Evolutionary conservation across 2,797 vertebrate species (phyloP).

Genomic region (Malurus splendens): DNA sequence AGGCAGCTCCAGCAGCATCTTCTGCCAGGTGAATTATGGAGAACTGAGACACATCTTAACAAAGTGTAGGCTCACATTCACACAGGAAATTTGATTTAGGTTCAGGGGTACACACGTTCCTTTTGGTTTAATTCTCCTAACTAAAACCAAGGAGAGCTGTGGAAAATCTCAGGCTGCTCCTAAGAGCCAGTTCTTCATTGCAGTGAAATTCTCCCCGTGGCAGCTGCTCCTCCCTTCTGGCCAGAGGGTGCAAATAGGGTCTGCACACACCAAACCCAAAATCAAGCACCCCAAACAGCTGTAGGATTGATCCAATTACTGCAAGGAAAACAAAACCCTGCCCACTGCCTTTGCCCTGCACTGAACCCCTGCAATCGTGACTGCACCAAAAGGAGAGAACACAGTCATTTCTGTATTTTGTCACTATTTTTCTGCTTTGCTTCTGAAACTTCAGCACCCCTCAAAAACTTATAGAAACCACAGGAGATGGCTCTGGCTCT

Average conservation of each 20-base stretch:
- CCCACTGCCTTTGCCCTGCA: background rate
- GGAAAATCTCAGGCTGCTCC: background rate
- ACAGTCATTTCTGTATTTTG: background rate
- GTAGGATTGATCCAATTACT: background rate
- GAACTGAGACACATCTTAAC: background rate
- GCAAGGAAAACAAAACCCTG: background rate
- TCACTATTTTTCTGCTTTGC: background rate
- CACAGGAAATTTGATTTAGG: background rate
- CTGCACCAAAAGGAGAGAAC: background rate
- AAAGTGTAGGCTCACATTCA: background rate
- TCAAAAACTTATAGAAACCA: background rate
- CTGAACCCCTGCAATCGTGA: background rate
- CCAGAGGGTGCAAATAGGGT: background rate
- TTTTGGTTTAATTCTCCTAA: background rate
- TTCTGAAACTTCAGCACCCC: background rate
- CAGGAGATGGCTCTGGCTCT: background rate
- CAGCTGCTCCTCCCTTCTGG: background rate
- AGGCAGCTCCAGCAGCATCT: background rate
- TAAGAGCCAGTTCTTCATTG: background rate
- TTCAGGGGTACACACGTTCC: background rate
- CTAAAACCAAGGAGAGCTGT: background rate
- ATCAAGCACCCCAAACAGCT: background rate
- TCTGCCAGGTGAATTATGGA: background rate
- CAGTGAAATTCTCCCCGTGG: background rate
- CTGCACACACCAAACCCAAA: background rate